Evolutionary conservation across 2,888 invertebrate species (phyloP), one percentile per base, ranked within the genome.

Genomic region (Esperia sulphurella): DNA sequence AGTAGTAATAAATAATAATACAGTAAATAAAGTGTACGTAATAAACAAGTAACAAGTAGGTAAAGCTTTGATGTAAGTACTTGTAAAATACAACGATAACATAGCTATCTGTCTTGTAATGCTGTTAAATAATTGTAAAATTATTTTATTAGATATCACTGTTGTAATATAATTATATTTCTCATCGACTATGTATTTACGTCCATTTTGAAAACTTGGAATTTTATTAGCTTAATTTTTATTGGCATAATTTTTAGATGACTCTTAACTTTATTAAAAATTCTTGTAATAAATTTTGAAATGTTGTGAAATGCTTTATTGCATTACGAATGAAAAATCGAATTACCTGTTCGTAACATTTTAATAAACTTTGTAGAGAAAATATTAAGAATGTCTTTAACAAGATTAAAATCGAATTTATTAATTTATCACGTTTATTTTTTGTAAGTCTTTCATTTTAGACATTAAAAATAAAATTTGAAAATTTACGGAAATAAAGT

Each of bases 381-480:
- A 55, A 53, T 57, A 48, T 43, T 35, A n/a, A n/a, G 35, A 56
- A 61, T 60, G 57, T 64, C 65, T 54, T 40, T 54, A 55, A n/a
- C n/a, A n/a, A 61, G 57, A 62, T 69, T 64, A n/a, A n/a, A n/a
- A 54, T 61, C 64, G 75, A 78, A 78, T 78, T 78, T 78, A 72
- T 72, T 70, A 64, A 67, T 69, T 76, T 56, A 63, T 53, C 54
- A 55, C 48, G 43, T 62, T 69, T 52, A 51, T 58, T 69, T 67
- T 59, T 61, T 62, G 41, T 41, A 41, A 40, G 63, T 14, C 57
- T 40, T 57, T 51, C 63, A 65, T 61, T 55, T 67, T 53, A 56
- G 62, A 65, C 57, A 57, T 61, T 71, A 58, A 63, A 65, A 80
- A 77, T 75, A 77, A 76, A 78, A 59, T 65, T 68, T 66, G 69